phyloP scores from a whole-genome alignment of 2,797 vertebrate genomes.

The Acestrorhynchus altus region DNA sequence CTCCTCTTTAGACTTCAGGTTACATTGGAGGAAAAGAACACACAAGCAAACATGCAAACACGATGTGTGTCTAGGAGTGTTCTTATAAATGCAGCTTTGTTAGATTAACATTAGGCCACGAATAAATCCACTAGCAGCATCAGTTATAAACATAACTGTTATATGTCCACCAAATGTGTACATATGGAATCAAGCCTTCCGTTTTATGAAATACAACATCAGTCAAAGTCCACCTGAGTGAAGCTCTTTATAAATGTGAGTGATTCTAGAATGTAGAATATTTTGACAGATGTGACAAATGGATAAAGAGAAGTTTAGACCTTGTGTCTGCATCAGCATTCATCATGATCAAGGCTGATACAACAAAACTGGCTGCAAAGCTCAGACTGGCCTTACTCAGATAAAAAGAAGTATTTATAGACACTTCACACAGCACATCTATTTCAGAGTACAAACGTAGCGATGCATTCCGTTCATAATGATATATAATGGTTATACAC shows the following conservation, averaged over 20 bases:
- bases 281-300: conserved; percentile 12
- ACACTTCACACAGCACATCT: neutral
- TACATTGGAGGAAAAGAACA: no score
- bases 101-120: no score
- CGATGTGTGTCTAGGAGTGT: no score
- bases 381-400: neutral
- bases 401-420: neutral
- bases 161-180: neutral
- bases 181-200: neutral
- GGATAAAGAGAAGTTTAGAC: conserved; percentile 1
- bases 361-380: neutral
- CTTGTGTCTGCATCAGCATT: neutral
- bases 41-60: no score
- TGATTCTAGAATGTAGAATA: neutral
- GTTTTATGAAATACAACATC: neutral
- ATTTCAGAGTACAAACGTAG: neutral
- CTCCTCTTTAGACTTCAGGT: no score
- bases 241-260: neutral
- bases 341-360: conserved; percentile 1
- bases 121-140: no score
- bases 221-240: neutral
- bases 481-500: no score
- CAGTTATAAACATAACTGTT: neutral
- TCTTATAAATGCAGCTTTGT: no score
- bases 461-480: no score